Evolutionary conservation across 2,797 vertebrate species (phyloP).

Genomic region (Arvicola amphibius): DNA sequence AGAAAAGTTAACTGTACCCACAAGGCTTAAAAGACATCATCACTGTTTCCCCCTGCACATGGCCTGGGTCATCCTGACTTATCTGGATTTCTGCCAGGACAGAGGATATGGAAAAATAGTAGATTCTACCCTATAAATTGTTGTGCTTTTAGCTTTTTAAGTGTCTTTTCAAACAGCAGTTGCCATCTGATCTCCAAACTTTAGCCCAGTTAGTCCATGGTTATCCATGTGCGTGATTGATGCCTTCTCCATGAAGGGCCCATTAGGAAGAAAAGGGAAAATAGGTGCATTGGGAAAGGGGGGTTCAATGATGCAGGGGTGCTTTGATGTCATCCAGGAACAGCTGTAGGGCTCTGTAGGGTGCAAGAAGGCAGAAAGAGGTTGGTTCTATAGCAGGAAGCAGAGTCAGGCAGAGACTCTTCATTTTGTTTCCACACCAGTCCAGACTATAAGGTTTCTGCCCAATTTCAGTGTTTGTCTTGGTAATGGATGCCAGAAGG

Average conservation of each 20-base stretch:
- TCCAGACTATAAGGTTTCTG: neutral
- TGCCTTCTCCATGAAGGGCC: neutral
- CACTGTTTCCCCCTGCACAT: neutral
- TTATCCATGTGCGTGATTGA: neutral
- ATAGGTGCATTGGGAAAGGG: neutral
- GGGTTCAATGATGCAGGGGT: neutral
- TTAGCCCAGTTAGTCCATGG: neutral
- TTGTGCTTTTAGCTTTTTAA: neutral
- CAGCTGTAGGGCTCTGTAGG: neutral
- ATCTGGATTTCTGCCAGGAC: neutral
- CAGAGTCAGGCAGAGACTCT: neutral
- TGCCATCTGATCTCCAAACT: neutral
- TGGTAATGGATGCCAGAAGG: neutral
- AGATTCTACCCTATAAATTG: neutral
- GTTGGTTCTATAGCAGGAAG: neutral
- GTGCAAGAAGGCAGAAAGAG: neutral
- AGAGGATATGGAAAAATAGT: neutral
- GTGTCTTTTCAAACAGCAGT: neutral
- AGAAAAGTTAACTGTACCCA: constrained; percentile 11
- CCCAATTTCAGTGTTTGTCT: neutral
- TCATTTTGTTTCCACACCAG: neutral
- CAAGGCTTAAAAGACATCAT: neutral
- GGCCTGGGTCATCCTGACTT: neutral
- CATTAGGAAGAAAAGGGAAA: neutral
- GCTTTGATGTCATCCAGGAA: neutral